phyloP scores from a whole-genome alignment of 2,113 vertebrate genomes.

The Seriola aureovittata region DNA sequence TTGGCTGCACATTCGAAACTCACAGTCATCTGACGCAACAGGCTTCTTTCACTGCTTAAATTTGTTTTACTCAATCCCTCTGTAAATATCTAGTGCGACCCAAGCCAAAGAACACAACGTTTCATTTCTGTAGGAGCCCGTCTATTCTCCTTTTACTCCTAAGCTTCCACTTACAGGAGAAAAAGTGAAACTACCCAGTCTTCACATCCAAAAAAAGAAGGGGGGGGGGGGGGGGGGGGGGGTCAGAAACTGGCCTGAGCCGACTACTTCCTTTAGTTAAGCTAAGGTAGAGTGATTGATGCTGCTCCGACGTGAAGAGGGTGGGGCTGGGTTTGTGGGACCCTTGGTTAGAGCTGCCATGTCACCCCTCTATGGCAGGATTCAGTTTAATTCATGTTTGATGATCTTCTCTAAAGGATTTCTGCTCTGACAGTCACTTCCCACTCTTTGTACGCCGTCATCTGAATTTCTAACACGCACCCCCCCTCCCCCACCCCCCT shows the following conservation, averaged over 20 bases:
- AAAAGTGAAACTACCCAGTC: not conserved
- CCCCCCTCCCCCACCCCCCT: not conserved
- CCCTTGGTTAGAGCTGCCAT: constrained; percentile 10
- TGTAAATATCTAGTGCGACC: not conserved
- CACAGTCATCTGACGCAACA: not conserved
- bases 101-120: not conserved
- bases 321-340: constrained; percentile 15
- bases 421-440: not conserved
- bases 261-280: not conserved
- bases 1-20: not conserved
- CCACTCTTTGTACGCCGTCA: not conserved
- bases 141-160: not conserved
- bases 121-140: not conserved
- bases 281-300: constrained; percentile 4
- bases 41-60: not conserved
- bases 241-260: not conserved
- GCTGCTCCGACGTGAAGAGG: constrained; percentile 20
- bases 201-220: not conserved
- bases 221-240: not conserved
- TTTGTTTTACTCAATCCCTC: not conserved
- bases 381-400: constrained; percentile 38
- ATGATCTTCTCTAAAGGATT: constrained; percentile 25
- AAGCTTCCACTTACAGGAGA: not conserved
- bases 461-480: constrained; percentile 26
- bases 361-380: constrained; percentile 15